Percentiles rank a stretch among this genome's conserved stretches.
Evolutionary conservation across 2,797 vertebrate genomes (phyloP).

Genomic region (Xenops minutus): DNA sequence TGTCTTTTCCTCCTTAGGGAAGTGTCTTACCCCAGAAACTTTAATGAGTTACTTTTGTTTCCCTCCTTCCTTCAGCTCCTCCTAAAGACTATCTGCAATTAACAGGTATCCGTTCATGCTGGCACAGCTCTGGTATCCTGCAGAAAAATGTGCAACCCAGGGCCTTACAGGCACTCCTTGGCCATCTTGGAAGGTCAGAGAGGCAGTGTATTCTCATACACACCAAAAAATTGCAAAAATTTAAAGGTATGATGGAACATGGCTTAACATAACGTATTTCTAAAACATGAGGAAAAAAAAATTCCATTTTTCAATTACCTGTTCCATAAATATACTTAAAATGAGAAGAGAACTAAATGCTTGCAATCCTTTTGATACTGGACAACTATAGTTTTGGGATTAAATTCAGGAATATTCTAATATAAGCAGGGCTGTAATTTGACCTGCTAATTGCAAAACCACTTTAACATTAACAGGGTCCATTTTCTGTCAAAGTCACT

Average conservation of each 20-base stretch:
- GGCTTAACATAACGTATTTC: background rate
- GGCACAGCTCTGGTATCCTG: background rate
- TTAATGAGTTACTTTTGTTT: background rate
- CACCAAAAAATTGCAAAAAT: background rate
- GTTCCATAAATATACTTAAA: background rate
- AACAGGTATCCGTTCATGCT: background rate
- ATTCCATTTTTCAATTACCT: background rate
- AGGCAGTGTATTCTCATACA: background rate
- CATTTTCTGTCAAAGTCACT: background rate
- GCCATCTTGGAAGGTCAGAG: background rate
- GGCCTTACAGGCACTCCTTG: background rate
- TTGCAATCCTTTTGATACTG: background rate
- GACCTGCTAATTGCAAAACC: background rate
- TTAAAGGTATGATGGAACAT: background rate
- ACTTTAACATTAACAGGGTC: background rate
- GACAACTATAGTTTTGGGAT: background rate
- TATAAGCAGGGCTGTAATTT: background rate
- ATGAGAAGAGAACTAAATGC: background rate
- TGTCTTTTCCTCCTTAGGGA: background rate
- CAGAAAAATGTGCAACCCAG: background rate
- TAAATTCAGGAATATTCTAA: background rate
- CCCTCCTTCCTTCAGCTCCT: background rate
- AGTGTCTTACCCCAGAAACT: background rate
- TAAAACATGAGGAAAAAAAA: background rate
- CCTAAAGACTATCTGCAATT: background rate